Percentiles rank a stretch among this genome's conserved stretches.
Evolutionary conservation across 2,797 vertebrate genomes (phyloP).

Genomic region (Brachymystax lenok): DNA sequence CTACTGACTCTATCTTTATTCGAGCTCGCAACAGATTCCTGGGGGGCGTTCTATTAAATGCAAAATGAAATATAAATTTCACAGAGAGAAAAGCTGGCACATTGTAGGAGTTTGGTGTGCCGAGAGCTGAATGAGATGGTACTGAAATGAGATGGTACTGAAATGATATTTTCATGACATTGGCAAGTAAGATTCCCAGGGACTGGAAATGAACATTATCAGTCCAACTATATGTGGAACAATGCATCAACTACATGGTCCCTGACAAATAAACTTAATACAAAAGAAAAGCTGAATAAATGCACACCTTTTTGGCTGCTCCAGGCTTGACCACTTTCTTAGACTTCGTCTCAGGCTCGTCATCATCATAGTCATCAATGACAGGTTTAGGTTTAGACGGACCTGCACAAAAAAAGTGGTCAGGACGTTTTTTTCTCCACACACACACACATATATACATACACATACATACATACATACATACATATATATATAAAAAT

Average conservation of each 20-base stretch:
- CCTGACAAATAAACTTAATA: background rate
- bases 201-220: too few species aligned
- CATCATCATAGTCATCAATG: conserved; percentile 76
- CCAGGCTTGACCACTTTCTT: conserved; percentile 83
- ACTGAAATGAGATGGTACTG: too few species aligned
- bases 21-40: too few species aligned
- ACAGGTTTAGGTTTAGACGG: conserved; percentile 57
- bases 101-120: too few species aligned
- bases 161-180: background rate
- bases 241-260: background rate
- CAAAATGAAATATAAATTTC: too few species aligned
- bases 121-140: too few species aligned
- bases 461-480: too few species aligned
- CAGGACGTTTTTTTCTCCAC: background rate
- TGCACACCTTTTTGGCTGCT: conserved; percentile 87
- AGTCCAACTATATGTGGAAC: background rate
- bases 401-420: conserved; percentile 45
- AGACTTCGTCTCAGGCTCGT: conserved; percentile 82
- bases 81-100: too few species aligned
- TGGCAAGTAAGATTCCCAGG: too few species aligned
- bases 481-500: too few species aligned
- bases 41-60: too few species aligned
- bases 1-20: too few species aligned
- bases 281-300: background rate
- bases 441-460: background rate